Evolutionary conservation across 2,113 vertebrate species (phyloP).

Genomic region (Chionis minor): DNA sequence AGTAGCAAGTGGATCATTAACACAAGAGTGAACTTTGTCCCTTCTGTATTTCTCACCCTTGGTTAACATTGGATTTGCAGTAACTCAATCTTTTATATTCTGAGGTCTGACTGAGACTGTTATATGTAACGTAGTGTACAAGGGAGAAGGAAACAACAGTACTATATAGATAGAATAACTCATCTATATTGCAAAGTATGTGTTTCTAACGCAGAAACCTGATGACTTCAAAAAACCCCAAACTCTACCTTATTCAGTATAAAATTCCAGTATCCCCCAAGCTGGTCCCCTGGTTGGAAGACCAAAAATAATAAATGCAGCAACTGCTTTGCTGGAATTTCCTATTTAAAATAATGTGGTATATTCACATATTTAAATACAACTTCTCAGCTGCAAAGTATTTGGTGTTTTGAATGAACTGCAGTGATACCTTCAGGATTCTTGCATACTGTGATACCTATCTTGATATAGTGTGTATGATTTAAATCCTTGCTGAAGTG

Average conservation of each 20-base stretch:
- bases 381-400: background rate
- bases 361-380: background rate
- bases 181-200: background rate
- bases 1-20: background rate
- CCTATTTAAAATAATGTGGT: conserved; percentile 59
- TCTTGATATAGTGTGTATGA: background rate
- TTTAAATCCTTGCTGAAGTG: background rate
- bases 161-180: background rate
- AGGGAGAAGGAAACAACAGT: background rate
- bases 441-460: background rate
- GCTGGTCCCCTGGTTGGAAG: background rate
- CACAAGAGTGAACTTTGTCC: background rate
- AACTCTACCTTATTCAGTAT: background rate
- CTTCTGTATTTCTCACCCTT: background rate
- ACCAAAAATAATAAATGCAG: conserved; percentile 34
- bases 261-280: conserved; percentile 6
- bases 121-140: background rate
- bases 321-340: conserved; percentile 57
- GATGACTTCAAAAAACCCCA: background rate
- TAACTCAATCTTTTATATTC: background rate
- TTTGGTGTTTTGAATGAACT: conserved; percentile 2
- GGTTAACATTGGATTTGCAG: conserved; percentile 1
- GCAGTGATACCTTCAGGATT: background rate
- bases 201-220: background rate
- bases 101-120: background rate